These are phyloP conservation scores for Drosophila miranda DNA, from an alignment of 1,140 invertebrate species.

Conservation along the genomic window DNA sequence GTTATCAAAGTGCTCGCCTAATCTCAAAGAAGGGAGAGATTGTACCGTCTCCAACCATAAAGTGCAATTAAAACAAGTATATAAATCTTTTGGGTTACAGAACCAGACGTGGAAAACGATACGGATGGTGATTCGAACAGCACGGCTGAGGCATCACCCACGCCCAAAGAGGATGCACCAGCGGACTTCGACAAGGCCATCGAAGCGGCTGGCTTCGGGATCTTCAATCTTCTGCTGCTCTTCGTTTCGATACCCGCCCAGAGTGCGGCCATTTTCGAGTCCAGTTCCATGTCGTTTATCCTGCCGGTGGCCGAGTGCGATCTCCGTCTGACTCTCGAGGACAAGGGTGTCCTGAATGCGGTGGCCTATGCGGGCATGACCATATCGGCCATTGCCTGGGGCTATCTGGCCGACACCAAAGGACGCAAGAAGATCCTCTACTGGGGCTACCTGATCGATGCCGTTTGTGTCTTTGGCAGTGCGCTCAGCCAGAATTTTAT, in stretches of 20 bases:
- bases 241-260: conserved; percentile 85
- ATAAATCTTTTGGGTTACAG: background rate
- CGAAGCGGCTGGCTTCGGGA: conserved; percentile 85
- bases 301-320: conserved; percentile 89
- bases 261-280: conserved; percentile 86
- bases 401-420: conserved; percentile 89
- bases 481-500: conserved; percentile 88
- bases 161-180: conserved; percentile 56
- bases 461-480: conserved; percentile 86
- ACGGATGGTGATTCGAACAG: conserved; percentile 50
- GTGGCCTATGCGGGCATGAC: conserved; percentile 91
- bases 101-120: conserved; percentile 17
- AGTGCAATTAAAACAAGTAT: background rate
- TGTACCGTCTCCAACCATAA: background rate
- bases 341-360: conserved; percentile 88
- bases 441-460: conserved; percentile 88
- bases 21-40: background rate
- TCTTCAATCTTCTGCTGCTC: conserved; percentile 87
- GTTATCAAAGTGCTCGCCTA: background rate
- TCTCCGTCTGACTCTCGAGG: conserved; percentile 85
- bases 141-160: conserved; percentile 24
- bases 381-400: conserved; percentile 91
- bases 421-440: conserved; percentile 89
- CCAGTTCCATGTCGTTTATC: conserved; percentile 86
- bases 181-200: conserved; percentile 87